phyloP scores from a whole-genome alignment of 2,113 vertebrate species.

The Entomyzon cyanotis region DNA sequence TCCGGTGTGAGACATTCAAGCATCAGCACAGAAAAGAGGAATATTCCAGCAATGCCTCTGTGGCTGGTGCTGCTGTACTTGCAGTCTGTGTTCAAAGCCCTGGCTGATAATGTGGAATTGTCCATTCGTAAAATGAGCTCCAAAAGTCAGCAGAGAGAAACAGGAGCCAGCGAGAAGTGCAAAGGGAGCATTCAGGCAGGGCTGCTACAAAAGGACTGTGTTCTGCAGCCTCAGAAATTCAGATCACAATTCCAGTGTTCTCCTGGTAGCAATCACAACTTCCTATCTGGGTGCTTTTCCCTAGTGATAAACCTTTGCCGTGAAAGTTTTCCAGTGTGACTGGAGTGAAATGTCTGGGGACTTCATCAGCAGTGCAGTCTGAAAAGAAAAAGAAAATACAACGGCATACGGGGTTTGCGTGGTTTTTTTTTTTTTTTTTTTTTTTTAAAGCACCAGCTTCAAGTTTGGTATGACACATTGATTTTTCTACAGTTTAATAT shows the following conservation, averaged over 20 bases:
- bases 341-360: neutral
- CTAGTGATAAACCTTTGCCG: neutral
- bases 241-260: neutral
- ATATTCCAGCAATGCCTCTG: conserved; percentile 32
- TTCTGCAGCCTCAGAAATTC: neutral
- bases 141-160: neutral
- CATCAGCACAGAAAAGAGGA: neutral
- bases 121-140: neutral
- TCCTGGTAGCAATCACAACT: neutral
- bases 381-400: neutral
- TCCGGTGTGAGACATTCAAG: conserved; percentile 30
- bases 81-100: neutral
- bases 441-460: neutral
- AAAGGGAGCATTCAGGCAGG: neutral
- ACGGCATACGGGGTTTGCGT: neutral
- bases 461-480: neutral
- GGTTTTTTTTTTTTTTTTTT: neutral
- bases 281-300: neutral
- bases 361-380: neutral
- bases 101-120: neutral
- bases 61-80: neutral
- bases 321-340: neutral
- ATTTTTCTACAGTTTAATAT: neutral
- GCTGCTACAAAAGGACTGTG: neutral
- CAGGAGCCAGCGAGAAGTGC: neutral